Evolutionary conservation across 1,140 invertebrate species (phyloP).

Genomic region (Mamestra configurata): DNA sequence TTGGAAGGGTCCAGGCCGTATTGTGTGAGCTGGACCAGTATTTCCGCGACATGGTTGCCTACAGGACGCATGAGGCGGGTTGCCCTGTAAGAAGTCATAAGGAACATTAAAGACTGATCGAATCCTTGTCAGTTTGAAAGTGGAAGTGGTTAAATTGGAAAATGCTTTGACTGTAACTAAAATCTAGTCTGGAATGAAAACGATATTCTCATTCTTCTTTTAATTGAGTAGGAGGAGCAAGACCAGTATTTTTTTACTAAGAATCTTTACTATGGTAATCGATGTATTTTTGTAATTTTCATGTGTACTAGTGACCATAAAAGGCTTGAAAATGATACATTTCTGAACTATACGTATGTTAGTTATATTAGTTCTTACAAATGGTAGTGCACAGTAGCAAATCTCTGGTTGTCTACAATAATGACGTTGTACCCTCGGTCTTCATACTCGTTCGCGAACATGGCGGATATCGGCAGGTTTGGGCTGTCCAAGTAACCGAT

Average conservation of each 20-base stretch:
- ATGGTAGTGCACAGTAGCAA: constrained; percentile 79
- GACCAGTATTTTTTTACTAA: too few relatives aligned
- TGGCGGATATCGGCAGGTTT: constrained; percentile 72
- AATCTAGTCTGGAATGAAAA: too few relatives aligned
- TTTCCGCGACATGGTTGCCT: constrained; percentile 77
- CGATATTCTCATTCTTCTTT: too few relatives aligned
- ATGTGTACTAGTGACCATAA: too few relatives aligned
- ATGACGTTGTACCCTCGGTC: constrained; percentile 76
- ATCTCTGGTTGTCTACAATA: constrained; percentile 77
- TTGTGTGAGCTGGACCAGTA: constrained; percentile 70
- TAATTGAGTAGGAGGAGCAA: too few relatives aligned
- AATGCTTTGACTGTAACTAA: too few relatives aligned
- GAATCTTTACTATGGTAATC: too few relatives aligned
- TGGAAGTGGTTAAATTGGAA: too few relatives aligned
- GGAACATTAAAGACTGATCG: too few relatives aligned
- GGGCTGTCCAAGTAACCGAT: constrained; percentile 80
- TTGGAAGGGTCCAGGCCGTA: constrained; percentile 72
- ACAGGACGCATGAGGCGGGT: constrained; percentile 80
- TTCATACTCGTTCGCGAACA: constrained; percentile 78
- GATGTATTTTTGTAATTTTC: too few relatives aligned
- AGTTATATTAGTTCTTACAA: constrained; percentile 68
- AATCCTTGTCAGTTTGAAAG: neutral
- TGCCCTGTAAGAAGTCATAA: constrained; percentile 69
- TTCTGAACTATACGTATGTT: neutral
- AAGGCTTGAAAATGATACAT: too few relatives aligned